Evolutionary conservation across 2,797 vertebrate species (phyloP).

Genomic region (Octomys mimax): DNA sequence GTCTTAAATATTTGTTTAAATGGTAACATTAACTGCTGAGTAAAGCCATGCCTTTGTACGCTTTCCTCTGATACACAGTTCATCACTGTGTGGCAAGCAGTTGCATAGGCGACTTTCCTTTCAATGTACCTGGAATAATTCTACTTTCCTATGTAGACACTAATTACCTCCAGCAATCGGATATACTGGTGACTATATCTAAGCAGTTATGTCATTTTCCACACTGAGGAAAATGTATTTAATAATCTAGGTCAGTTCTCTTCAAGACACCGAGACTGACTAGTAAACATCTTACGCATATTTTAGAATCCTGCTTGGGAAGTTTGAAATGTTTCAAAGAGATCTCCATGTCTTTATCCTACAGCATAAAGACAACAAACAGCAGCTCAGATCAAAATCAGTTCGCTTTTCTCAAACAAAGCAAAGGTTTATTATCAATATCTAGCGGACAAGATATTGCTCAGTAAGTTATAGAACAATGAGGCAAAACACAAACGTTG

Average conservation of each 20-base stretch:
- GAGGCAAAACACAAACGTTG: neutral
- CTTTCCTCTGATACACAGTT: neutral
- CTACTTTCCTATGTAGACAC: neutral
- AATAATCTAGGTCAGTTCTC: slow-evolving; percentile 14
- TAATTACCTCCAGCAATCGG: neutral
- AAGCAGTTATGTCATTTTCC: neutral
- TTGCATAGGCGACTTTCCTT: neutral
- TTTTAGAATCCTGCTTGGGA: slow-evolving; percentile 49
- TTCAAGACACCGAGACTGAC: neutral
- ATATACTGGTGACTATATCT: neutral
- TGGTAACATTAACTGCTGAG: neutral
- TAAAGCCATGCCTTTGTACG: neutral
- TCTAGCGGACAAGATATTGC: neutral
- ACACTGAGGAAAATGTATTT: slow-evolving; percentile 1
- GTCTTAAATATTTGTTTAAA: neutral
- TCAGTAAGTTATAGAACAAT: neutral
- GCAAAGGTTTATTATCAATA: slow-evolving; percentile 33
- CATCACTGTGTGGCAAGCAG: neutral
- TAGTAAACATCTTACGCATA: slow-evolving; percentile 1
- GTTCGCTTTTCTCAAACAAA: neutral
- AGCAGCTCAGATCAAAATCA: slow-evolving; percentile 15
- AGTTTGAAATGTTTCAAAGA: neutral
- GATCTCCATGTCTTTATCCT: neutral
- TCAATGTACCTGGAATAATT: neutral
- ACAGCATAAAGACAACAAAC: slow-evolving; percentile 13